Conservation (phyloP, 2,888 invertebrate species). For the Mythimna lalbum region DNA sequence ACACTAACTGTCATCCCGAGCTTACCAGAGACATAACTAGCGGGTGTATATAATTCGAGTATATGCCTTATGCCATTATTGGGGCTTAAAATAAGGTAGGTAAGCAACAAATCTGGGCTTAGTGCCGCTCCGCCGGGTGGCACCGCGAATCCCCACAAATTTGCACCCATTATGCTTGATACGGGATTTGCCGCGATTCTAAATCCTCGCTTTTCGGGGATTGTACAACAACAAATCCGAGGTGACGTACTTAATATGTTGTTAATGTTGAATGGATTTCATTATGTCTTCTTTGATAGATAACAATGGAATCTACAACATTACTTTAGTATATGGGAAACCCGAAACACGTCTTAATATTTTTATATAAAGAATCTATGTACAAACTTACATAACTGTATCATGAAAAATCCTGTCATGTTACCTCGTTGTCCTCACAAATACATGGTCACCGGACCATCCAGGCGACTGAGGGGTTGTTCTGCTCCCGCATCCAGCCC, state of each 20-base stretch:
- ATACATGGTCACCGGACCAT: no score
- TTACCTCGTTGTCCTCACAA: no score
- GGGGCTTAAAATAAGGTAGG: constrained; percentile 61
- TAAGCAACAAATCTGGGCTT: constrained; percentile 65
- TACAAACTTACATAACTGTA: no score
- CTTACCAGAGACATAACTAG: constrained; percentile 35
- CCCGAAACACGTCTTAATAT: no score
- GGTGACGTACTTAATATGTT: constrained; percentile 64
- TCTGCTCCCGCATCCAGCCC: no score
- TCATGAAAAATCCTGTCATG: no score
- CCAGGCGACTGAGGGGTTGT: no score
- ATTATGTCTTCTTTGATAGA: constrained; percentile 19
- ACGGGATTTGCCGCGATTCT: constrained; percentile 73
- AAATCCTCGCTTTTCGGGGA: constrained; percentile 71
- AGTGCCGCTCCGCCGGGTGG: constrained; percentile 55
- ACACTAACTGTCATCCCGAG: constrained; percentile 4
- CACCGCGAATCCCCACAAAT: constrained; percentile 70
- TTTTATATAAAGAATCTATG: no score
- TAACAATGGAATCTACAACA: neutral
- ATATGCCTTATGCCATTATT: constrained; percentile 59
- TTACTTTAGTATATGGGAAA: no score
- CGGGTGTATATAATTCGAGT: constrained; percentile 30
- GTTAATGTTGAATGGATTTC: constrained; percentile 52
- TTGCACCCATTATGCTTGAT: constrained; percentile 77
- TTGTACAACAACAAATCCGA: constrained; percentile 67